Evolutionary conservation across 1,140 invertebrate species (phyloP), one percentile per base, ranked within the genome.

Genomic region (Procambarus virginalis): DNA sequence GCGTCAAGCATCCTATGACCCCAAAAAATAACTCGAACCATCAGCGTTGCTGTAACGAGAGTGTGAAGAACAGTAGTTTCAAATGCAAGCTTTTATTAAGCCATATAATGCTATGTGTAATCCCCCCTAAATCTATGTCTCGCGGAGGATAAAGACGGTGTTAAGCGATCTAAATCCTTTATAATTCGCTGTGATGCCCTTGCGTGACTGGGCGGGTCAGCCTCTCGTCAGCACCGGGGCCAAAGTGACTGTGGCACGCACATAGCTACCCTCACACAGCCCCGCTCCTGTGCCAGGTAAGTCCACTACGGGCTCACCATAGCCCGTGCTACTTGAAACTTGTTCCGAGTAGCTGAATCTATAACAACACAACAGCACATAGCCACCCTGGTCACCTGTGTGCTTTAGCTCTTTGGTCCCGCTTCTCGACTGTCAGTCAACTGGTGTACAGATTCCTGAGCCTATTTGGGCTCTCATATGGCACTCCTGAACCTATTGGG

Each of bases 131-230:
- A 73, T 73, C 68, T 73, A 22, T 34, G 68, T 73, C 68, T 73
- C 8, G 10, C 58, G 58, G 58, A 12, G 12, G 80, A 45, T 64
- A 55, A 82, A 55, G 20, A 64, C 60, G 58, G 80, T 17, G 17
- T 55, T 64, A 55, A 46, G 34, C 55, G 48, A 82, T 46, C 58
- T 34, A 82, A 82, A 68, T 68, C 80, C 34, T 64, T 64, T 68
- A 64, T 82, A 82, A 82, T 82, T 12, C 80, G 60, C 68, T n/a
- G 46, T 64, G 68, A 82, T 82, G 80, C 68, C 80, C 80, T 82
- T 51, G 80, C 80, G 80, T 82, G 80, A 68, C 80, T 68, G 34
- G 80, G 34, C 80, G 58, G 60, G 80, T 82, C 80, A 82, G 46
- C 14, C 14, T 60, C 80, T 82, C 80, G 10, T 8, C n/a, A 22